Evolutionary conservation across 2,888 invertebrate genomes (phyloP).

Genomic region (Heliconius hortense): DNA sequence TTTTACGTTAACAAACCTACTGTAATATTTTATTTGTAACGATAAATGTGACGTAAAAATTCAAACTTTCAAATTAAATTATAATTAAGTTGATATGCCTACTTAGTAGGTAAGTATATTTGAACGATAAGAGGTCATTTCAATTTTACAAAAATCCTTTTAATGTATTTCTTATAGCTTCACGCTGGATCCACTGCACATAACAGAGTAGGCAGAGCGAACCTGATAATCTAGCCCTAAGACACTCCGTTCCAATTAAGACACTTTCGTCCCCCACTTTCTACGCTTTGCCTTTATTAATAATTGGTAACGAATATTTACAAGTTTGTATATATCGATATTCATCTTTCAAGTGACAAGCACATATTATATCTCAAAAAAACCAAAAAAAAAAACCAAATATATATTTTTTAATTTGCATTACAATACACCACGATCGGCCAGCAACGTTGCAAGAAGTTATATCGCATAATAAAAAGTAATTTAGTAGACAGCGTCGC

Average conservation of each 20-base stretch:
- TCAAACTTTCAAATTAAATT: background rate
- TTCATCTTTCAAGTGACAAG: background rate
- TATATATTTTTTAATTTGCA: background rate
- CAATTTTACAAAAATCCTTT: too few relatives aligned
- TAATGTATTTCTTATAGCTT: too few relatives aligned
- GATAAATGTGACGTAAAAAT: background rate
- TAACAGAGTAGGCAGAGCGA: too few relatives aligned
- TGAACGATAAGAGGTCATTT: background rate
- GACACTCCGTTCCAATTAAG: too few relatives aligned
- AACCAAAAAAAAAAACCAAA: background rate
- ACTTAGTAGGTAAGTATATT: background rate
- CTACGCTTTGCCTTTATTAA: too few relatives aligned
- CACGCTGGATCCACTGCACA: too few relatives aligned
- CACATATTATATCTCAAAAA: background rate
- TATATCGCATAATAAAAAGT: conserved; percentile 46
- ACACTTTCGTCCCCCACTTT: too few relatives aligned
- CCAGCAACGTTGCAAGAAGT: conserved; percentile 36
- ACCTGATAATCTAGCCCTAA: too few relatives aligned
- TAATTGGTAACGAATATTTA: background rate
- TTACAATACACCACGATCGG: conserved; percentile 24
- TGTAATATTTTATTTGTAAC: background rate
- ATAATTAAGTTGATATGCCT: background rate
- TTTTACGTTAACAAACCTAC: background rate
- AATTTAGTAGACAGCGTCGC: conserved; percentile 48
- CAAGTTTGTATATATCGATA: background rate